These are phyloP conservation scores for Rhinophrynus dorsalis DNA, from an alignment of 2,797 vertebrate genomes.

Conservation along the genomic window DNA sequence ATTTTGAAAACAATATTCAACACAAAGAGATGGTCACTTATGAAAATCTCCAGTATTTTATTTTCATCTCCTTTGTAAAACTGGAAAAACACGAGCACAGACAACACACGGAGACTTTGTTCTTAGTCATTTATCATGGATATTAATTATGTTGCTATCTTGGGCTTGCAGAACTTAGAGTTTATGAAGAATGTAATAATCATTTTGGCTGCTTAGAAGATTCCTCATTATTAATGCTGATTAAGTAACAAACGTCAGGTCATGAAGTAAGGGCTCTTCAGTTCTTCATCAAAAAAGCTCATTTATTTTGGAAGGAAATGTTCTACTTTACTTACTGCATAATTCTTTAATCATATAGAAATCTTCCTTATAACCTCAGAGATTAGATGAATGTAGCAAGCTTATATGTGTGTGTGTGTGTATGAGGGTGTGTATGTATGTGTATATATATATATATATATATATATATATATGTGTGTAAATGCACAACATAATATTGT, in stretches of 20 bases:
- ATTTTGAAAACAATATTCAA: constrained; percentile 42
- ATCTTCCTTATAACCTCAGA: constrained; percentile 2
- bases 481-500: too few species aligned
- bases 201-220: constrained; percentile 63
- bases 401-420: too few species aligned
- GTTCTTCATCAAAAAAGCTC: constrained; percentile 54
- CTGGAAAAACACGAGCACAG: constrained; percentile 50
- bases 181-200: constrained; percentile 73
- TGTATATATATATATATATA: too few species aligned
- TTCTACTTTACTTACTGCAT: constrained; percentile 37
- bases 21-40: constrained; percentile 31
- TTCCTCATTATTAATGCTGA: constrained; percentile 65
- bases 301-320: constrained; percentile 52
- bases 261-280: constrained; percentile 55
- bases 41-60: constrained; percentile 50
- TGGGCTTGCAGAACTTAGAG: constrained; percentile 71
- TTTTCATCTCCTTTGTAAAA: constrained; percentile 38
- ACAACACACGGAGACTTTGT: constrained; percentile 58
- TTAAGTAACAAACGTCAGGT: constrained; percentile 70
- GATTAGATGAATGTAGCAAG: background rate
- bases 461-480: too few species aligned
- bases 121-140: constrained; percentile 66
- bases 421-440: too few species aligned
- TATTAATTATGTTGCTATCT: constrained; percentile 80
- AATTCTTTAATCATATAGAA: constrained; percentile 31